Evolutionary conservation across 1,140 invertebrate species (phyloP).

Genomic region (Cherax quadricarinatus): DNA sequence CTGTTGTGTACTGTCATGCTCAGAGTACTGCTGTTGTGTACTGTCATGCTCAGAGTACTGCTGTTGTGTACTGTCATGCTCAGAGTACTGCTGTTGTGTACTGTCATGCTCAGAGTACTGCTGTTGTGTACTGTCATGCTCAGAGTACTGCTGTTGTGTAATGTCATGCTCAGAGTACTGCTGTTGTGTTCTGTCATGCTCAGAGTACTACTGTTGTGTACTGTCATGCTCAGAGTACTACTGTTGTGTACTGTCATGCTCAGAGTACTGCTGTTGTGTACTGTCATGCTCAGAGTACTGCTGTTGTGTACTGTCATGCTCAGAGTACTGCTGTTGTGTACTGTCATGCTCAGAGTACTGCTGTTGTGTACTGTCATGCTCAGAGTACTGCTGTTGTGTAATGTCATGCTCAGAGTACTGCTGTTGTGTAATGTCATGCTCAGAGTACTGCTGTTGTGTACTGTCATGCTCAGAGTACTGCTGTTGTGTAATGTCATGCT

Average conservation of each 20-base stretch:
- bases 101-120: constrained; percentile 18
- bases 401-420: constrained; percentile 18
- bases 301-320: constrained; percentile 28
- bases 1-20: constrained; percentile 28
- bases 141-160: neutral
- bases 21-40: constrained; percentile 1
- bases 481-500: too few relatives aligned
- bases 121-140: constrained; percentile 28
- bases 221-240: constrained; percentile 16
- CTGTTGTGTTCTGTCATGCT: constrained; percentile 26
- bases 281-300: constrained; percentile 19
- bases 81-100: constrained; percentile 1
- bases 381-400: constrained; percentile 1
- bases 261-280: constrained; percentile 1
- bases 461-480: constrained; percentile 19
- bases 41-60: constrained; percentile 19
- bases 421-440: constrained; percentile 29
- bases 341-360: constrained; percentile 19
- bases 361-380: constrained; percentile 28
- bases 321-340: constrained; percentile 1
- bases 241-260: constrained; percentile 28
- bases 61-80: constrained; percentile 28
- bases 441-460: constrained; percentile 1
- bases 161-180: constrained; percentile 18
- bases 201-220: neutral